Evolutionary conservation across 2,113 vertebrate genomes (phyloP).

Genomic region (Pterocles orientalis): DNA sequence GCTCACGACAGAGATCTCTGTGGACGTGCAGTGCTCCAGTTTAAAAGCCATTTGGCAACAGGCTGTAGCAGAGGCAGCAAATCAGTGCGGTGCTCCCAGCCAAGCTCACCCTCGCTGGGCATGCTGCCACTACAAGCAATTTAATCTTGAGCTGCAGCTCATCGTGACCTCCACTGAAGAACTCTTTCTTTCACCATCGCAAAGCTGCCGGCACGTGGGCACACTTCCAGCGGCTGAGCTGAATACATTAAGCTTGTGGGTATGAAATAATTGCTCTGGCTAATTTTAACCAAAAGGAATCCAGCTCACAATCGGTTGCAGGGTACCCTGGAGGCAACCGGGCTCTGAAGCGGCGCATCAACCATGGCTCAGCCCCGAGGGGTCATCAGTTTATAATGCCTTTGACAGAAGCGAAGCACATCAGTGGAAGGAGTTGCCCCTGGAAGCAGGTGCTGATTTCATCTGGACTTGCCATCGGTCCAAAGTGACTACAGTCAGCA

Average conservation of each 20-base stretch:
- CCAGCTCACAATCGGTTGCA: neutral
- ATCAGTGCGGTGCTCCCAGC: neutral
- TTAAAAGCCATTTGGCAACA: neutral
- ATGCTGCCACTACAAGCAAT: conserved; percentile 23
- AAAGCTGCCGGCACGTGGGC: conserved; percentile 31
- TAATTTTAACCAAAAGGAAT: conserved; percentile 64
- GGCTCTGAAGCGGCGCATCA: neutral
- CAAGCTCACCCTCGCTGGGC: neutral
- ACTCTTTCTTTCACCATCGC: conserved; percentile 9
- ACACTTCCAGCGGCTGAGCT: conserved; percentile 2
- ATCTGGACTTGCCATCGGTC: neutral
- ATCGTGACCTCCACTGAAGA: conserved; percentile 45
- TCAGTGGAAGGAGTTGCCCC: neutral
- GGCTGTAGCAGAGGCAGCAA: neutral
- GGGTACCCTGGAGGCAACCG: neutral
- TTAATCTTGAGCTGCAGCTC: conserved; percentile 54
- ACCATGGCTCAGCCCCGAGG: neutral
- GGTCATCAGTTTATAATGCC: neutral
- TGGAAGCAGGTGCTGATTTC: neutral
- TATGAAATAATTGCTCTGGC: conserved; percentile 38
- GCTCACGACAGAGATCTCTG: neutral
- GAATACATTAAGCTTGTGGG: neutral
- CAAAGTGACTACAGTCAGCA: neutral
- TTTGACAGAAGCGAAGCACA: neutral
- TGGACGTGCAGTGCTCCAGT: fast-evolving